phyloP scores from a whole-genome alignment of 2,113 vertebrate genomes.

The Poecilia latipinna region DNA sequence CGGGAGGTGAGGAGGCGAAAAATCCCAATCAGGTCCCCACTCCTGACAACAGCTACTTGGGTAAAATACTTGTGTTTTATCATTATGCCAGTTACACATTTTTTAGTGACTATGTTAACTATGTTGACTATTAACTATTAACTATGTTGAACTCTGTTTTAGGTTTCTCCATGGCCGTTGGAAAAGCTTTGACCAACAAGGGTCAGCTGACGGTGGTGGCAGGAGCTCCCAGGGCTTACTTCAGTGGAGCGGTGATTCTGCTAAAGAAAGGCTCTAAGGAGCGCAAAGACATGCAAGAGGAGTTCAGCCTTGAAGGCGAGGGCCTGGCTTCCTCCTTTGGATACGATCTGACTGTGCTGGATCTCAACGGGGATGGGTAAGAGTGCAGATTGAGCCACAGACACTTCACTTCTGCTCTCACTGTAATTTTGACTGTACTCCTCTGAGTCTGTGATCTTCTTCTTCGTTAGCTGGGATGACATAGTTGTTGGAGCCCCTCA shows the following conservation, averaged over 20 bases:
- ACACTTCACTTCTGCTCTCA: background rate
- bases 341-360: conserved; percentile 94
- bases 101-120: background rate
- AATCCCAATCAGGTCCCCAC: conserved; percentile 85
- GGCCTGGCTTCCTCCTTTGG: conserved; percentile 96
- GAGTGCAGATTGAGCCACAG: background rate
- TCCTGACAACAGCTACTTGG: conserved; percentile 94
- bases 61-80: conserved; percentile 77
- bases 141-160: conserved; percentile 10
- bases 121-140: background rate
- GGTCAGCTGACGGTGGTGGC: conserved; percentile 91
- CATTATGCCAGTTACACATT: background rate
- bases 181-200: conserved; percentile 84
- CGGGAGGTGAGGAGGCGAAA: conserved; percentile 83
- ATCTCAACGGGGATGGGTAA: conserved; percentile 93
- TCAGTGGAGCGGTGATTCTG: conserved; percentile 92
- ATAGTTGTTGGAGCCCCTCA: conserved; percentile 96
- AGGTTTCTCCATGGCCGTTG: conserved; percentile 96
- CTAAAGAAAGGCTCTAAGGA: conserved; percentile 74
- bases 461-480: conserved; percentile 89
- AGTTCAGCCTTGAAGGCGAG: conserved; percentile 88
- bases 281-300: conserved; percentile 72
- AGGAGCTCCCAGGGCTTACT: conserved; percentile 92
- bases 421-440: background rate
- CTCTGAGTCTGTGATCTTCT: background rate